Evolutionary conservation across 2,113 vertebrate species (phyloP).

Genomic region (Edolisoma coerulescens): DNA sequence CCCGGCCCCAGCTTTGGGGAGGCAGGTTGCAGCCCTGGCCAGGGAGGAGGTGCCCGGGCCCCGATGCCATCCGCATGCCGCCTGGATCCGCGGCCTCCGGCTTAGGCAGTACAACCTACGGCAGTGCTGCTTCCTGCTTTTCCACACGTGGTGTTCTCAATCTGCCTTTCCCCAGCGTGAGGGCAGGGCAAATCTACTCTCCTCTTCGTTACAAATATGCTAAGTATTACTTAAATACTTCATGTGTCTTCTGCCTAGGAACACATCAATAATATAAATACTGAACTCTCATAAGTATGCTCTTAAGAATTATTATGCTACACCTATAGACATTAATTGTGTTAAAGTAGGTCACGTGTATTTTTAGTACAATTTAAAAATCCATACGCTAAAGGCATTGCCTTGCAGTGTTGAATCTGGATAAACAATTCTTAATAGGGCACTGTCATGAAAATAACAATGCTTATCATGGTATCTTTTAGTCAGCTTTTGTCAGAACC

Average conservation of each 20-base stretch:
- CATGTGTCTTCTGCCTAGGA: not conserved
- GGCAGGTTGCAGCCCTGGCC: rapidly evolving
- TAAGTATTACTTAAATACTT: not conserved
- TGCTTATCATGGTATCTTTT: not conserved
- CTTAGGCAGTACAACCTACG: not conserved
- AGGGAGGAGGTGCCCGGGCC: too few relatives aligned
- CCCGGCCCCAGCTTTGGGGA: not conserved
- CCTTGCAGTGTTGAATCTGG: not conserved
- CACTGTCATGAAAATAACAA: not conserved
- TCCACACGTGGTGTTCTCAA: rapidly evolving
- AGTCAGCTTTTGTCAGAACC: not conserved
- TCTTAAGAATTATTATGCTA: not conserved
- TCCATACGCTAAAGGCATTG: not conserved
- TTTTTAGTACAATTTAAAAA: not conserved
- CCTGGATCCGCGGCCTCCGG: rapidly evolving
- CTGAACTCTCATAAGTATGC: not conserved
- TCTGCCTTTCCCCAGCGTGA: not conserved
- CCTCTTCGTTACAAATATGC: not conserved
- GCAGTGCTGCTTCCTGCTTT: not conserved
- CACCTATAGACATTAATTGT: not conserved
- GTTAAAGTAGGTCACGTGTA: not conserved
- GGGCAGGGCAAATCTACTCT: not conserved
- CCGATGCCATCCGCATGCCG: rapidly evolving
- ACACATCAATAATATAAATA: not conserved
- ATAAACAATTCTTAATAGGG: not conserved